Percentiles rank a stretch among this genome's conserved stretches.
Conservation (phyloP, 2,888 invertebrate species). For the Trisateles emortualis region DNA sequence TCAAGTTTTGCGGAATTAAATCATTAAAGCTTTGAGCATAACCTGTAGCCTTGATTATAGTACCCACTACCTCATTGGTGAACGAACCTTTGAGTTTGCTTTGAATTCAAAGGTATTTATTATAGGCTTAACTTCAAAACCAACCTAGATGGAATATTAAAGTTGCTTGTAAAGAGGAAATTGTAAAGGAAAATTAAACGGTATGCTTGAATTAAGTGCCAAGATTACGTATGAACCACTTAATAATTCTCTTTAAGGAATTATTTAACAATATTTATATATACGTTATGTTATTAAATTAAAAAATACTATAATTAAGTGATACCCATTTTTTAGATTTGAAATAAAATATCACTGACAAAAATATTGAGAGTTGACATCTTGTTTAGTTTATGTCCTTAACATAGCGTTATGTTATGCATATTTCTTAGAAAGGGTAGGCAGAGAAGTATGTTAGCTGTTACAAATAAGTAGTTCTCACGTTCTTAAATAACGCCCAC, state of each 20-base stretch:
- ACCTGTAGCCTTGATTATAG: conserved; percentile 44
- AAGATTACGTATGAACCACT: neutral
- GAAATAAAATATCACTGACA: no score
- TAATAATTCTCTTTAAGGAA: neutral
- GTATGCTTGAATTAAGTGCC: neutral
- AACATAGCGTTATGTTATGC: no score
- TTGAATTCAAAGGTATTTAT: conserved; percentile 31
- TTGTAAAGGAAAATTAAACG: neutral
- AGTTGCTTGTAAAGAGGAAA: conserved; percentile 9
- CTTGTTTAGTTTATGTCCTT: no score
- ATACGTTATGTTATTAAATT: no score
- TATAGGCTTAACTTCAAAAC: conserved; percentile 6
- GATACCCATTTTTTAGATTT: no score
- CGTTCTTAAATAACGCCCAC: conserved; percentile 43
- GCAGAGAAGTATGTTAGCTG: no score
- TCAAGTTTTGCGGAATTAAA: conserved; percentile 17
- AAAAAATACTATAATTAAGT: no score
- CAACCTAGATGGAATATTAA: conserved; percentile 4
- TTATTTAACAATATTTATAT: no score
- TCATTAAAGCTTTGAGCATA: conserved; percentile 7
- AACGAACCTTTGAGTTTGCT: conserved; percentile 7
- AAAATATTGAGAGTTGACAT: no score
- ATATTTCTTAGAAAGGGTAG: no score
- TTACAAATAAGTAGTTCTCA: conserved; percentile 37
- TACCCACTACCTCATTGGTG: conserved; percentile 38